A percentile compares a stretch with the other conserved stretches of the same genome.
Conservation (phyloP, 2,888 invertebrate species). For the Troides oblongomaculatus region DNA sequence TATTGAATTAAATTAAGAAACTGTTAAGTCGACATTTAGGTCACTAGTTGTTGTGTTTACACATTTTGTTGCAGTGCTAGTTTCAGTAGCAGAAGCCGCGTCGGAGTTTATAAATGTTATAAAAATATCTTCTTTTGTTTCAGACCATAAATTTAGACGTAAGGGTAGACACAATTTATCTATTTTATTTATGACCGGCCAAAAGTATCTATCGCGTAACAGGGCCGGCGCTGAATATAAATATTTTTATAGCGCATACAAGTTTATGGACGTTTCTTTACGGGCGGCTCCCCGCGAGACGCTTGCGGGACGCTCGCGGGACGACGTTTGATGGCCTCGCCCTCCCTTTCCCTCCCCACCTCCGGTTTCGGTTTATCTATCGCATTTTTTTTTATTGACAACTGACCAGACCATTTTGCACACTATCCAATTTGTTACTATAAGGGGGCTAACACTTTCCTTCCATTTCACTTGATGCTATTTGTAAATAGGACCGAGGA, state of each 20-base stretch:
- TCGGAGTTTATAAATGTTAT: too few species aligned
- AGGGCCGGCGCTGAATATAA: conserved; percentile 31
- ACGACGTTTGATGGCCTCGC: conserved; percentile 12
- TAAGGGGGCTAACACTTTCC: too few species aligned
- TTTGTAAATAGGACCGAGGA: too few species aligned
- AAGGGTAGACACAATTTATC: neutral
- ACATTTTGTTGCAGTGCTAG: too few species aligned
- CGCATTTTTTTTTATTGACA: conserved; percentile 5
- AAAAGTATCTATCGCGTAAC: conserved; percentile 8
- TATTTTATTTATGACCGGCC: neutral
- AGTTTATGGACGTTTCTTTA: conserved; percentile 32
- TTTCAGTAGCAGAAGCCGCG: too few species aligned
- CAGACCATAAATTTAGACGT: neutral
- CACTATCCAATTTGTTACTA: too few species aligned
- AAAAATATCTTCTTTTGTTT: neutral
- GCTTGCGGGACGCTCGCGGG: neutral
- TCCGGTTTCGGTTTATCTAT: conserved; percentile 8
- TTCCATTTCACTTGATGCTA: too few species aligned
- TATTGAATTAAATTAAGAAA: too few species aligned
- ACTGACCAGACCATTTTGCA: neutral
- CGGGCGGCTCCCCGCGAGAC: neutral
- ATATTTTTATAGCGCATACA: conserved; percentile 35
- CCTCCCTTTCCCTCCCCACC: neutral
- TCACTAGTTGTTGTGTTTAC: too few species aligned
- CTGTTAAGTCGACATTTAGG: too few species aligned